A percentile compares a stretch with the other conserved stretches of the same genome.
These are phyloP conservation scores for Leucoraja ocellata DNA, from an alignment of 2,797 vertebrate genomes.

Conservation along the genomic window DNA sequence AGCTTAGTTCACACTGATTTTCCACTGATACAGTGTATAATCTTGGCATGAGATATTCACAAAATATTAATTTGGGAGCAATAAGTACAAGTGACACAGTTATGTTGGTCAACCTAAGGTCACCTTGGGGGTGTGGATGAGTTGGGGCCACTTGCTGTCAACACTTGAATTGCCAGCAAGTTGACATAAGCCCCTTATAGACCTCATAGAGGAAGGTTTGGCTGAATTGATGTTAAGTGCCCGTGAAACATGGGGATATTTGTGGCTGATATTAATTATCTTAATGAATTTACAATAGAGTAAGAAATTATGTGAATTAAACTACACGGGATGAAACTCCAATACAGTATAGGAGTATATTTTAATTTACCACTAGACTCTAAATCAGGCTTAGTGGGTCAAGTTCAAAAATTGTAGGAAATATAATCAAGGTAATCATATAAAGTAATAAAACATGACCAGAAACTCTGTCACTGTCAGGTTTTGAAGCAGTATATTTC, in stretches of 20 bases:
- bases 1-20: not conserved
- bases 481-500: not conserved
- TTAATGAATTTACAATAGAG: not conserved
- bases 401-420: not conserved
- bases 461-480: not conserved
- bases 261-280: not conserved
- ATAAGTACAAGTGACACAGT: no score
- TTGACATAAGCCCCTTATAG: not conserved
- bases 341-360: not conserved
- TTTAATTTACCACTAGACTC: not conserved
- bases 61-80: no score
- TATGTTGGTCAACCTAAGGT: no score
- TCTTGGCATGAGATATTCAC: no score
- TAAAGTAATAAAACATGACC: not conserved
- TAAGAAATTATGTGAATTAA: conserved; percentile 1
- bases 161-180: conserved; percentile 11
- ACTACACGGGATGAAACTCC: not conserved
- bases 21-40: no score
- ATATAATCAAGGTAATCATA: not conserved
- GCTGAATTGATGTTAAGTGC: not conserved
- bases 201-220: not conserved
- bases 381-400: conserved; percentile 29
- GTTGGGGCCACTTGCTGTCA: not conserved
- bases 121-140: no score
- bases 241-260: not conserved